Evolutionary conservation across 1,140 invertebrate genomes (phyloP).

Genomic region (Brachionus asplanchnoidis): DNA sequence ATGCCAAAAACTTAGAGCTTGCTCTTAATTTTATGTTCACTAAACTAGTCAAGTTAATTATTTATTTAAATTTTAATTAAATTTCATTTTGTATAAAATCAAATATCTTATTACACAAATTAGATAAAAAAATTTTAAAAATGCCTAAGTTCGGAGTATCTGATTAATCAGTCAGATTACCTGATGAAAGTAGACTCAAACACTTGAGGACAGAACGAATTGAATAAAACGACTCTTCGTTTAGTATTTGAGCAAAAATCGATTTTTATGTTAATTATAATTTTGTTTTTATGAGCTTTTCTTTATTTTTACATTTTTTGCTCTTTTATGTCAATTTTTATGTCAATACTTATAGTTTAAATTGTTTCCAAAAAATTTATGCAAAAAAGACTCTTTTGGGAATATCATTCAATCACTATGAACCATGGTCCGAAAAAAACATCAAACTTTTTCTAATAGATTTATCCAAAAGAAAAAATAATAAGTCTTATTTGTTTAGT

Average conservation of each 20-base stretch:
- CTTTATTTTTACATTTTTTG: background rate
- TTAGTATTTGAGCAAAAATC: background rate
- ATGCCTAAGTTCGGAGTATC: background rate
- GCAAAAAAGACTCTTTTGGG: background rate
- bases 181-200: background rate
- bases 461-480: background rate
- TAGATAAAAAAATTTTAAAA: background rate
- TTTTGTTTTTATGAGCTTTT: background rate
- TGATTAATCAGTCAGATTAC: background rate
- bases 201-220: background rate
- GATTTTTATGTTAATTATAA: background rate
- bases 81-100: background rate
- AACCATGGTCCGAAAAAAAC: background rate
- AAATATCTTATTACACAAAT: background rate
- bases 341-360: background rate
- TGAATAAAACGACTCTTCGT: background rate
- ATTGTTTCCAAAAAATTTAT: no score
- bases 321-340: background rate
- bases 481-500: background rate
- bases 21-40: background rate
- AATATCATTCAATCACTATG: background rate
- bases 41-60: background rate
- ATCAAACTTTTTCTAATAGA: background rate
- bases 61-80: background rate
- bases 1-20: background rate